Evolutionary conservation across 2,113 vertebrate species (phyloP).

Genomic region (Mohoua ochrocephala): DNA sequence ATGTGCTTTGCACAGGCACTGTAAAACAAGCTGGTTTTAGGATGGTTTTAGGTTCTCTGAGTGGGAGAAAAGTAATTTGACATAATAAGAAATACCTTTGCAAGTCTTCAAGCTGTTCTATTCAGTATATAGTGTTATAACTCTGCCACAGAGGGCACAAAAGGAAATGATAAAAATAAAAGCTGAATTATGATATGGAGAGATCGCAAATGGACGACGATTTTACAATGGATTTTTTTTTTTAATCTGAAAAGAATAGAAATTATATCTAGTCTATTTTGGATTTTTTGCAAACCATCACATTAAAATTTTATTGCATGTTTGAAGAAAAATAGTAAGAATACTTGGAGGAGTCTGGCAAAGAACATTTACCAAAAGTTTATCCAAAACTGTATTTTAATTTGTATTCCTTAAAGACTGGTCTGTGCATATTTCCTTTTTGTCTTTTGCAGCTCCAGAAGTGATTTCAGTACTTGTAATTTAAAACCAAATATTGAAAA

Average conservation of each 20-base stretch:
- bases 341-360: not conserved
- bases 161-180: not conserved
- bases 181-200: not conserved
- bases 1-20: not conserved
- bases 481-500: slow-evolving; percentile 34
- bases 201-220: not conserved
- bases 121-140: not conserved
- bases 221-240: not conserved
- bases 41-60: not conserved
- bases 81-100: not conserved
- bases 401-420: not conserved
- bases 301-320: not conserved
- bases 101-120: slow-evolving; percentile 8
- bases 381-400: not conserved
- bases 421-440: not conserved
- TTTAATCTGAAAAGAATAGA: not conserved
- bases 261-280: not conserved
- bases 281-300: not conserved
- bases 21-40: not conserved
- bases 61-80: not conserved
- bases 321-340: not conserved
- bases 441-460: not conserved
- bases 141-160: not conserved
- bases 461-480: not conserved
- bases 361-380: not conserved